Conservation (phyloP, 1,140 invertebrate species). For the Eciton burchellii region DNA sequence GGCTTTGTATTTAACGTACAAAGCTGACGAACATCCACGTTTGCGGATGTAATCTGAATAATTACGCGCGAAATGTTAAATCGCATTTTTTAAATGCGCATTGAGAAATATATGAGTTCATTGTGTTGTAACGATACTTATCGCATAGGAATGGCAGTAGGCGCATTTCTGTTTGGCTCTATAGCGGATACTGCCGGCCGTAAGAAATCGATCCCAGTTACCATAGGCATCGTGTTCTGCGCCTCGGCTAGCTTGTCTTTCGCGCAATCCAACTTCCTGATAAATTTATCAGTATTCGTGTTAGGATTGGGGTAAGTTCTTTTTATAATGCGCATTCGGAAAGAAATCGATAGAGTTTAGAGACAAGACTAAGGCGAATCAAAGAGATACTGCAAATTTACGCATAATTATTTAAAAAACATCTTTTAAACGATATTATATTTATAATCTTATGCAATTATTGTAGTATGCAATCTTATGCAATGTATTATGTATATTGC, state of each 20-base stretch:
- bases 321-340: background rate
- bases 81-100: background rate
- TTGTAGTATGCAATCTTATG: no score
- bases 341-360: background rate
- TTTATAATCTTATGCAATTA: no score
- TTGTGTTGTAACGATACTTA: background rate
- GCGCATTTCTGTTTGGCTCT: conserved; percentile 73
- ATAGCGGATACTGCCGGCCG: conserved; percentile 72
- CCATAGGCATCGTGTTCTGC: conserved; percentile 71
- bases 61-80: background rate
- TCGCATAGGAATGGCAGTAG: conserved; percentile 74
- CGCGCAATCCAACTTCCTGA: conserved; percentile 69
- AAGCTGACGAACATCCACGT: background rate
- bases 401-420: background rate
- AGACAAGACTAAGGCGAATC: background rate
- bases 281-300: conserved; percentile 69
- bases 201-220: conserved; percentile 67
- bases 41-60: background rate
- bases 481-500: no score
- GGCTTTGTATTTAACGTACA: background rate
- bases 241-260: conserved; percentile 70
- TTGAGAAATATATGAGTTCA: conserved; percentile 16
- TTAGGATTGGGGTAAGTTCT: conserved; percentile 71
- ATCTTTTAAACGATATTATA: background rate
- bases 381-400: background rate